Conservation (phyloP, 2,113 vertebrate species). For the Tor tambroides region DNA sequence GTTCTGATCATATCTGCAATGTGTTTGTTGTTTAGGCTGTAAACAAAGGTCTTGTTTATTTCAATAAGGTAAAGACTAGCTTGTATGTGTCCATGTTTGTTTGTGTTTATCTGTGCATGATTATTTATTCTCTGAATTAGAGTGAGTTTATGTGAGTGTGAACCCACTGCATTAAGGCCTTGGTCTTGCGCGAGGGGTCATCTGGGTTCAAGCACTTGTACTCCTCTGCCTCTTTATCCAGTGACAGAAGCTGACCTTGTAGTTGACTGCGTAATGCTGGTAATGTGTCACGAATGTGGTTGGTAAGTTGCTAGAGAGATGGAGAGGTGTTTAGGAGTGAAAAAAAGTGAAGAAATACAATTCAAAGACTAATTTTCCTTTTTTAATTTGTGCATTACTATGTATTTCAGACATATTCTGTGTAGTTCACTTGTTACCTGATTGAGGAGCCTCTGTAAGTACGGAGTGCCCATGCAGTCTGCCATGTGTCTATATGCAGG, state of each 20-base stretch:
- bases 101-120: not conserved
- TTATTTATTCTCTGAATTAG: not conserved
- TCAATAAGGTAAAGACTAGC: not conserved
- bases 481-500: constrained; percentile 83
- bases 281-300: constrained; percentile 89
- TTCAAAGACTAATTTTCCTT: not conserved
- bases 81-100: not conserved
- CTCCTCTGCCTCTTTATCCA: constrained; percentile 87
- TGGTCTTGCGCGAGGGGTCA: constrained; percentile 86
- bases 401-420: not conserved
- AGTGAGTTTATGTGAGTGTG: not conserved
- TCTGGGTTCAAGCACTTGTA: constrained; percentile 84
- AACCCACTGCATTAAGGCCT: constrained; percentile 87
- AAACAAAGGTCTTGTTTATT: not conserved
- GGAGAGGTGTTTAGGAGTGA: constrained; percentile 18
- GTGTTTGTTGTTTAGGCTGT: constrained; percentile 7
- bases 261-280: constrained; percentile 85
- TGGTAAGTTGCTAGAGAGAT: constrained; percentile 87
- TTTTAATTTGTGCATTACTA: not conserved
- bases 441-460: constrained; percentile 83
- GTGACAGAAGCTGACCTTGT: constrained; percentile 81
- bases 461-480: constrained; percentile 80
- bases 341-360: not conserved
- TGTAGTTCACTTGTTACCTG: constrained; percentile 67
- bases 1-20: not conserved